Conservation (phyloP, 2,888 invertebrate species). For the Temnothorax rugatulus region DNA sequence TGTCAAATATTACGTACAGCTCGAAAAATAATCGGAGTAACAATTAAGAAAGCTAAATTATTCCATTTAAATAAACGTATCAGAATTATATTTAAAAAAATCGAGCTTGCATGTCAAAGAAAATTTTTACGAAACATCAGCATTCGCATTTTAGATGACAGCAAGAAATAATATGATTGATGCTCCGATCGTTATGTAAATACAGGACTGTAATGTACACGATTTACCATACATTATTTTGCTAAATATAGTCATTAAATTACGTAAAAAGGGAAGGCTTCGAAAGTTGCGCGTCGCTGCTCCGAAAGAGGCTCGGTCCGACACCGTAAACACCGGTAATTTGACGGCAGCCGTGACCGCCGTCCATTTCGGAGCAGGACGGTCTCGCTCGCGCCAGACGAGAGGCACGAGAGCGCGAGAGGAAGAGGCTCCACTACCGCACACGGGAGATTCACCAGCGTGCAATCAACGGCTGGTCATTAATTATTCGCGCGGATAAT, state of each 20-base stretch:
- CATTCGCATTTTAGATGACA: neutral
- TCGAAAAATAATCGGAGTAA: neutral
- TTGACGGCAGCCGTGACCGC: conserved; percentile 2
- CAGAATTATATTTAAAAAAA: neutral
- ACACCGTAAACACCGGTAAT: conserved; percentile 22
- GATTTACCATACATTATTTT: neutral
- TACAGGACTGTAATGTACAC: neutral
- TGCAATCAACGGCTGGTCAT: conserved; percentile 5
- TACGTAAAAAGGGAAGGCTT: conserved; percentile 1
- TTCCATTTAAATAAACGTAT: neutral
- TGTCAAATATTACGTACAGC: neutral
- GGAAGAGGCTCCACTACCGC: neutral
- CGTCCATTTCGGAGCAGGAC: conserved; percentile 30
- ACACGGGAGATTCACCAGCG: conserved; percentile 15
- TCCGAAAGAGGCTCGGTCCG: neutral
- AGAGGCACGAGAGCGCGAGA: neutral
- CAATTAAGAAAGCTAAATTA: neutral
- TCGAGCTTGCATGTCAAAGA: neutral
- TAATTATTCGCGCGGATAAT: conserved; percentile 39
- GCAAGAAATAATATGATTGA: too few species aligned
- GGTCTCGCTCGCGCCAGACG: neutral
- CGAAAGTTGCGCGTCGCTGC: neutral
- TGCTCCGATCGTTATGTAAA: conserved; percentile 5
- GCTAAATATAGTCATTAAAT: conserved; percentile 26
- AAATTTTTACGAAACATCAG: neutral